A percentile compares a stretch with the other conserved stretches of the same genome.
These are phyloP conservation scores for Tetragonisca angustula DNA, from an alignment of 2,888 invertebrate genomes.

Conservation along the genomic window DNA sequence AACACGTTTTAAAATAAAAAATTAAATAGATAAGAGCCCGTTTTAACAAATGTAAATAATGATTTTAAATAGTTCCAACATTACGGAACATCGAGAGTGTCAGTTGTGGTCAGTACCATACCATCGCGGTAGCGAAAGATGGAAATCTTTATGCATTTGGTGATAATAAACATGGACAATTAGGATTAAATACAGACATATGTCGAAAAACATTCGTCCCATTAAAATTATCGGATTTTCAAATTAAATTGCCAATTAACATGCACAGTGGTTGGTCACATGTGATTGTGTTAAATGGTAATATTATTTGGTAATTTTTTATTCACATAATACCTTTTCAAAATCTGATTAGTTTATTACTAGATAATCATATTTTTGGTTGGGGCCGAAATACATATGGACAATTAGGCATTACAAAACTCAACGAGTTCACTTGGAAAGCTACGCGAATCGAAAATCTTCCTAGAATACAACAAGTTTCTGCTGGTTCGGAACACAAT, in stretches of 20 bases:
- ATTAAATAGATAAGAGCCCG: neutral
- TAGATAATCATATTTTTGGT: conserved; percentile 87
- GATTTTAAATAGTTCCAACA: conserved; percentile 83
- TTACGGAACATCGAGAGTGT: conserved; percentile 87
- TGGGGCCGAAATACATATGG: conserved; percentile 94
- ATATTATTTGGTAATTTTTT: conserved; percentile 17
- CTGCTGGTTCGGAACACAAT: conserved; percentile 92
- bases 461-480: conserved; percentile 86
- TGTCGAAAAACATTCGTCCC: conserved; percentile 86
- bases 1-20: neutral
- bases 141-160: conserved; percentile 91
- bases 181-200: conserved; percentile 85
- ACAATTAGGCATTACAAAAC: conserved; percentile 87
- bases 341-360: conserved; percentile 21
- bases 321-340: neutral
- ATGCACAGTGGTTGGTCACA: conserved; percentile 93
- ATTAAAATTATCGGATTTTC: conserved; percentile 79
- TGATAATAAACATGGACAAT: conserved; percentile 93
- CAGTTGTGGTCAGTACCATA: conserved; percentile 93
- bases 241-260: conserved; percentile 73
- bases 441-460: conserved; percentile 73
- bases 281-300: conserved; percentile 85
- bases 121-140: conserved; percentile 86
- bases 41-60: neutral
- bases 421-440: conserved; percentile 75